Conservation (phyloP, 2,797 vertebrate genomes). For the Lagodon rhomboides region DNA sequence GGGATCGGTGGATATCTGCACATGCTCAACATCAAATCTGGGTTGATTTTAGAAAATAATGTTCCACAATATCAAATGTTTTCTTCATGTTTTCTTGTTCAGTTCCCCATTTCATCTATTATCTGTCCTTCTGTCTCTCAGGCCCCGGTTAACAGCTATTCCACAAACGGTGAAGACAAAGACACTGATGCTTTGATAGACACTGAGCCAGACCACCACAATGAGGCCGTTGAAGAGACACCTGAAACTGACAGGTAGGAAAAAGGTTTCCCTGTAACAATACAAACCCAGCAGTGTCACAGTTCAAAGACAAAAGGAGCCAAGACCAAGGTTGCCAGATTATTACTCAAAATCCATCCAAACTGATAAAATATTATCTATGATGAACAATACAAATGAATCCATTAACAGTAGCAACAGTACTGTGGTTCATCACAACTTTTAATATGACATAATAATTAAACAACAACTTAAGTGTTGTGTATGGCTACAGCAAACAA, state of each 20-base stretch:
- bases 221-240: slow-evolving; percentile 78
- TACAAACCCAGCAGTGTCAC: neutral
- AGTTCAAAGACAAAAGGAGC: no score
- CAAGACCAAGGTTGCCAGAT: no score
- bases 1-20: neutral
- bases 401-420: no score
- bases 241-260: slow-evolving; percentile 84
- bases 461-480: no score
- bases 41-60: neutral
- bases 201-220: slow-evolving; percentile 79
- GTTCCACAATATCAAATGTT: neutral
- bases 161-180: slow-evolving; percentile 72
- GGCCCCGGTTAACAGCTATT: slow-evolving; percentile 85
- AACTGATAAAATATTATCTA: no score
- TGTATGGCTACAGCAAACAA: no score
- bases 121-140: slow-evolving; percentile 63
- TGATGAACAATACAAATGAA: no score
- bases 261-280: neutral
- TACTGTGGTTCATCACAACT: no score
- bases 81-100: neutral
- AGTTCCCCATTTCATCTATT: neutral
- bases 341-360: no score
- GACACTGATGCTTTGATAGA: slow-evolving; percentile 88
- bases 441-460: no score
- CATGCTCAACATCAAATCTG: neutral